A percentile compares a stretch with the other conserved stretches of the same genome.
phyloP scores from a whole-genome alignment of 23 tunicate genomes.

The Aplidium turbinatum region DNA sequence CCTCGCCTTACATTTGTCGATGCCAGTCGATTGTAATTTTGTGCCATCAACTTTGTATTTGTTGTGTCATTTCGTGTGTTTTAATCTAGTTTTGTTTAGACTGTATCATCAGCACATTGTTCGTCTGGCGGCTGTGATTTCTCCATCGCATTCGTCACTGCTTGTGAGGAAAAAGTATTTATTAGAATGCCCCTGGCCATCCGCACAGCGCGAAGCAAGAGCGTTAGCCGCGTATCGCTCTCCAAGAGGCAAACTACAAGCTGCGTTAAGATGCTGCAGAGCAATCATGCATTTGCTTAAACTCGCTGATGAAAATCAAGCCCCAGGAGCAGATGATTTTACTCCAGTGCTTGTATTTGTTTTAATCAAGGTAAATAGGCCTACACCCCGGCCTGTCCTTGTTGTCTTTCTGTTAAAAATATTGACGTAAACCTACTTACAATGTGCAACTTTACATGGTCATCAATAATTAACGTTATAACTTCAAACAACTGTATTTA shows the following conservation, averaged over 20 bases:
- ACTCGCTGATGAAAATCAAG: constrained; percentile 76
- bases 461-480: too few relatives aligned
- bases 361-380: constrained; percentile 82
- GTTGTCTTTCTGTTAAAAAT: too few relatives aligned
- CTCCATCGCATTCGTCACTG: constrained; percentile 82
- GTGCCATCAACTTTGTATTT: too few relatives aligned
- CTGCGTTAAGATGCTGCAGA: constrained; percentile 78
- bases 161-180: constrained; percentile 73
- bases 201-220: constrained; percentile 89
- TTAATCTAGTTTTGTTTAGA: constrained; percentile 52
- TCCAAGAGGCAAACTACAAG: constrained; percentile 86
- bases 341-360: constrained; percentile 95
- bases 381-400: too few relatives aligned
- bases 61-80: too few relatives aligned
- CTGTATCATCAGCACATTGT: constrained; percentile 69
- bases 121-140: constrained; percentile 63
- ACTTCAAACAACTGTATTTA: too few relatives aligned
- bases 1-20: too few relatives aligned
- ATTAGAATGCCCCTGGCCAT: constrained; percentile 95
- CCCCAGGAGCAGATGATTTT: constrained; percentile 97
- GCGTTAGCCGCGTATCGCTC: constrained; percentile 78
- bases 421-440: too few relatives aligned
- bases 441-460: too few relatives aligned
- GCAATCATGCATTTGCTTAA: constrained; percentile 90
- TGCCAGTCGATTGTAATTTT: too few relatives aligned